phyloP scores from a whole-genome alignment of 2,797 vertebrate species.

The Poeciliopsis presidionis region DNA sequence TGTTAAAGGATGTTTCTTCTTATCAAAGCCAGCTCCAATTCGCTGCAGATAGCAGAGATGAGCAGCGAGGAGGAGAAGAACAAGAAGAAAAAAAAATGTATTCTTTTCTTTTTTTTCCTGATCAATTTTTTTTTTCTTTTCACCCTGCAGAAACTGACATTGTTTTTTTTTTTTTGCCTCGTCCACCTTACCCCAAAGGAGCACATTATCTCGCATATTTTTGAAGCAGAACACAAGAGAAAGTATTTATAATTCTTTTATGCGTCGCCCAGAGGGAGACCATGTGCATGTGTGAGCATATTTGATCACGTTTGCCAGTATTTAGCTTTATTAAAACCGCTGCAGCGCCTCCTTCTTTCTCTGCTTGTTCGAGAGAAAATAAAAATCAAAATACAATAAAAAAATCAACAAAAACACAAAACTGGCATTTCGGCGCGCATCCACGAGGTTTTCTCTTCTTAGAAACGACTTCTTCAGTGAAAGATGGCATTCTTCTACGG shows the following conservation, averaged over 20 bases:
- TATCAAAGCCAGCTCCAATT: slow-evolving; percentile 22
- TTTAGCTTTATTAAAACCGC: slow-evolving; percentile 48
- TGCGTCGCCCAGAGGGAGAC: slow-evolving; percentile 51
- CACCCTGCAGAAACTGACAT: slow-evolving; percentile 42
- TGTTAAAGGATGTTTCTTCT: slow-evolving; percentile 30
- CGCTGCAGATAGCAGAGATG: slow-evolving; percentile 45
- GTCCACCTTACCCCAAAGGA: slow-evolving; percentile 42
- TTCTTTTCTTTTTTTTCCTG: slow-evolving; percentile 29
- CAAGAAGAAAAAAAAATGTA: slow-evolving; percentile 4
- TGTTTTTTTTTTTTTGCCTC: slow-evolving; percentile 43
- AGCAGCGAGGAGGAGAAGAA: slow-evolving; percentile 17
- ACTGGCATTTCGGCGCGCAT: slow-evolving; percentile 5
- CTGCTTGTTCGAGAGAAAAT: neutral
- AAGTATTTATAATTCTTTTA: slow-evolving; percentile 54
- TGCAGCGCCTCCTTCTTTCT: slow-evolving; percentile 20
- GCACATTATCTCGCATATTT: slow-evolving; percentile 63
- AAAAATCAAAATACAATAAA: too few species aligned
- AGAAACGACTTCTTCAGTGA: slow-evolving; percentile 46
- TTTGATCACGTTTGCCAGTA: slow-evolving; percentile 50
- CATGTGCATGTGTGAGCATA: slow-evolving; percentile 60
- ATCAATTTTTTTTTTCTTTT: slow-evolving; percentile 42
- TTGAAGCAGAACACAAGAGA: slow-evolving; percentile 47
- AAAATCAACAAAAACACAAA: slow-evolving; percentile 8
- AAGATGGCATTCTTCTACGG: slow-evolving; percentile 42
- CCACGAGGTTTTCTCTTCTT: slow-evolving; percentile 13